Evolutionary conservation across 2,113 vertebrate genomes (phyloP).

Genomic region (Cebus imitator): DNA sequence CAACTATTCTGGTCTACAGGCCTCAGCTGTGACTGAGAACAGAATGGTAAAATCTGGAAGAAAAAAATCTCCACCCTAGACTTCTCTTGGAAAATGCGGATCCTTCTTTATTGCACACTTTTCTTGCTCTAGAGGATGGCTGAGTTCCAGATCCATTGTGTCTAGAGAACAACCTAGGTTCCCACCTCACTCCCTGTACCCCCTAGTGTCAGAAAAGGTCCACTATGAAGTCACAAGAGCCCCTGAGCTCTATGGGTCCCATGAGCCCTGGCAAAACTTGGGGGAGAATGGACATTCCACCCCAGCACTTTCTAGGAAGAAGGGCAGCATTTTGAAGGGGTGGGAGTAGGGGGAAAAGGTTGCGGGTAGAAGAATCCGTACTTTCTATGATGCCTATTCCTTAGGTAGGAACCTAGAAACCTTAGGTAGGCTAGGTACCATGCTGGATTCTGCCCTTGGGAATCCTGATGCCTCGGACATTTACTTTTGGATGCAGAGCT

Average conservation of each 20-base stretch:
- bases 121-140: neutral
- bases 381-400: neutral
- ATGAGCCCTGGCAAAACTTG: neutral
- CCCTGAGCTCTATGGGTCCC: neutral
- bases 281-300: no score
- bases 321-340: neutral
- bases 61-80: neutral
- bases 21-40: neutral
- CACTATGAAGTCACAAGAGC: neutral
- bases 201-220: neutral
- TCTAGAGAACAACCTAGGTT: neutral
- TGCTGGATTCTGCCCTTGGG: neutral
- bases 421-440: neutral
- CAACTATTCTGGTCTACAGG: neutral
- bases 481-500: constrained; percentile 46
- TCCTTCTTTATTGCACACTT: neutral
- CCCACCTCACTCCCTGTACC: neutral
- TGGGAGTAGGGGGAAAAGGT: neutral
- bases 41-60: neutral
- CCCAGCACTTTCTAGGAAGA: neutral
- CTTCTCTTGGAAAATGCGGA: neutral
- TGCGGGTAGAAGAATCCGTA: neutral
- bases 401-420: neutral
- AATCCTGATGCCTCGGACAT: constrained; percentile 25
- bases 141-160: neutral